Evolutionary conservation across 2,113 vertebrate genomes (phyloP), one percentile per base, ranked within the genome.

Genomic region (Micronycteris hirsuta): DNA sequence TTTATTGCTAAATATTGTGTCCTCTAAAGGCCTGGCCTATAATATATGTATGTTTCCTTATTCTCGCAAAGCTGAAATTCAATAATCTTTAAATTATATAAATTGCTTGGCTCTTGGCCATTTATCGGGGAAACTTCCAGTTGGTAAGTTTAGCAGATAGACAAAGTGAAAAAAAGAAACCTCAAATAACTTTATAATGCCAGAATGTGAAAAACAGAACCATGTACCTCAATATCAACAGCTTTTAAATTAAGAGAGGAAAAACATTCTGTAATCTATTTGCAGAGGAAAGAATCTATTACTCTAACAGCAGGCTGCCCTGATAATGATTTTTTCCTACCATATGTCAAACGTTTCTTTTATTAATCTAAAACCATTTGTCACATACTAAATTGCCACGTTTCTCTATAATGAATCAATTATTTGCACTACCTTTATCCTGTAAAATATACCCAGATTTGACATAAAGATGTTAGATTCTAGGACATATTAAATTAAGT

Each of bases 51-150:
- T 8, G 31, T 19, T 89, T 95, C 93, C 94, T 95, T 67, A 56
- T 95, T 96, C 71, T 90, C 84, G 92, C 84, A 86, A 63, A 92
- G 71, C 86, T 93, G 87, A 97, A 96, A 96, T 54, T 88, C 54
- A 74, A 67, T 95, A 38, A 96, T 89, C 97, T 95, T 84, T 47
- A 84, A 41, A 67, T 97, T 97, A 97, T 33, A 91, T 97, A 98
- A 97, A 95, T 76, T 61, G 67, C 67, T 95, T 96, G 96, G 96
- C 92, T 94, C 80, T 90, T 45, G 43, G 93, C 92, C 93, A 94
- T 67, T 74, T 89, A 85, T 87, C 68, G 71, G 90, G 84, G 93
- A 81, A 84, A 49, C 83, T 61, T 84, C 91, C 52, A 92, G 71
- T 3, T 88, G 81, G 45, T 70, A 71, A 36, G 22, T 85, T 80